Base-by-base conservation (phyloP, 2,888 invertebrate genomes). In the Drosophila bunnanda region DNA sequence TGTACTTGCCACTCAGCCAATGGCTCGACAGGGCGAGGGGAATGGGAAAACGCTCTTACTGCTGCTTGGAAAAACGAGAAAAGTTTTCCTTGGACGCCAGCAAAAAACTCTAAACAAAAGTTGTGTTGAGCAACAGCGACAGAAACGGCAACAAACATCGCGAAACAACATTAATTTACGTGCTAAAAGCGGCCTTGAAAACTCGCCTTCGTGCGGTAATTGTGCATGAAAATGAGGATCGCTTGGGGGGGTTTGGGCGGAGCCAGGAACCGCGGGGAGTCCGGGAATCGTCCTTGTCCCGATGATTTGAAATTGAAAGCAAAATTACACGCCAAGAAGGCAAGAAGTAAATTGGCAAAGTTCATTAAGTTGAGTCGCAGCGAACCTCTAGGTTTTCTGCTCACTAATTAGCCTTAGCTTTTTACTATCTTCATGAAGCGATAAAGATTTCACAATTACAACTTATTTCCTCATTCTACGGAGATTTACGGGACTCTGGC, bases 381-480 rank as follows among this genome's bases (percentile, higher is more conserved):
- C 43, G n/a, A 44, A 48, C 12, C 32, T 28, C 50, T 60, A 6
- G 53, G 38, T 36, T 53, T 70, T 60, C 53, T 17, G 43, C 39
- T 53, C 20, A 44, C 38, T 71, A 59, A 67, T 67, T 67, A 67
- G 69, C 67, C 13, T 34, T 30, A 30, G 36, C 73, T 54, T 58
- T 62, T 75, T 61, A 67, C 48, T 67, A 55, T 79, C 82, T 74
- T 68, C 62, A 57, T 58, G 61, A 56, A 65, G 56, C 68, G 60
- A 56, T 52, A 55, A 50, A 60, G 68, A 62, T 38, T 77, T 52
- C 48, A 68, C 80, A 82, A 85, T 82, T 80, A 82, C 78, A 80
- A 80, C 78, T 86, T 78, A 82, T 80, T 80, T 78, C 68, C 86
- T 67, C 64, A 74, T 68, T 66, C 53, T 53, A 58, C 52, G 56